A percentile compares a stretch with the other conserved stretches of the same genome.
phyloP scores from a whole-genome alignment of 2,888 invertebrate species.

The Hyles lineata region DNA sequence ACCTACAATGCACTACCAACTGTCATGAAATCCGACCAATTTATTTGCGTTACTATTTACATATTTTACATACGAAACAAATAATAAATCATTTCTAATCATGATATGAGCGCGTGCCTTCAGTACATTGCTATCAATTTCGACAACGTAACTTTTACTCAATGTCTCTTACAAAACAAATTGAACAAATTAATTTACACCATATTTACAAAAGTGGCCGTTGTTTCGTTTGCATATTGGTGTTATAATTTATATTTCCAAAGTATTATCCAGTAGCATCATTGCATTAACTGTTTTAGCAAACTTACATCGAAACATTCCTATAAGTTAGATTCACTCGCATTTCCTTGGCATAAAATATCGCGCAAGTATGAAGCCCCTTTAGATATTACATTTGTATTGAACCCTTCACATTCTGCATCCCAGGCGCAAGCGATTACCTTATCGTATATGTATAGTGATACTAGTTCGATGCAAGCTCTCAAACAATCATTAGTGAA shows the following conservation, averaged over 20 bases:
- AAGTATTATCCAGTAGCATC: not conserved
- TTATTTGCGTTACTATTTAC: conserved; percentile 75
- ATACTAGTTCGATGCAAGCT: conserved; percentile 19
- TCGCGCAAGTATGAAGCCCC: not conserved
- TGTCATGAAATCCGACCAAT: conserved; percentile 62
- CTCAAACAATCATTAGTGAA: conserved; percentile 16
- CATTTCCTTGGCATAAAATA: not conserved
- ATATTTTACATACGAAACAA: conserved; percentile 81
- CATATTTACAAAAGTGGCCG: conserved; percentile 62
- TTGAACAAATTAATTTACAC: conserved; percentile 58
- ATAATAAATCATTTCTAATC: conserved; percentile 77
- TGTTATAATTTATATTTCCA: conserved; percentile 32
- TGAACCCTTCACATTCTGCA: not conserved
- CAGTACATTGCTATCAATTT: conserved; percentile 65
- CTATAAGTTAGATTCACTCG: not conserved
- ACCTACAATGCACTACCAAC: conserved; percentile 58
- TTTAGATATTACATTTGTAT: not conserved
- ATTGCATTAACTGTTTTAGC: not conserved
- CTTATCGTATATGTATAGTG: not conserved
- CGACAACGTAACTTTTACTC: conserved; percentile 57
- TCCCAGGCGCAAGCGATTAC: conserved; percentile 1
- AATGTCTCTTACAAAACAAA: conserved; percentile 51
- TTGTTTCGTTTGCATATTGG: conserved; percentile 38
- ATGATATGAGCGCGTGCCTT: conserved; percentile 78
- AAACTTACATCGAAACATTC: conserved; percentile 21